These are phyloP conservation scores for Autographa pulchrina DNA, from an alignment of 2,888 invertebrate genomes.

Conservation along the genomic window DNA sequence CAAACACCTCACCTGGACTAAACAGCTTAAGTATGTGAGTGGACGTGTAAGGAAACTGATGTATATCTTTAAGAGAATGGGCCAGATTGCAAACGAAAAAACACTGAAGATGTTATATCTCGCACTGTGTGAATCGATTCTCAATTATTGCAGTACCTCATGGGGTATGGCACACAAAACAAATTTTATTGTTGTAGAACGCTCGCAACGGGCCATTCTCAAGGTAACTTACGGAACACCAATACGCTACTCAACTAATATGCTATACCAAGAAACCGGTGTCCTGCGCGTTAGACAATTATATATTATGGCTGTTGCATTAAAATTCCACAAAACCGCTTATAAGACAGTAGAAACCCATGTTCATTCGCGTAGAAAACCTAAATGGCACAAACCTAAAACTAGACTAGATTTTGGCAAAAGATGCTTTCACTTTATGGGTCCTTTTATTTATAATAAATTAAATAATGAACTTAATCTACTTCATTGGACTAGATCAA, in stretches of 20 bases:
- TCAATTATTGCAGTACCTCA: background rate
- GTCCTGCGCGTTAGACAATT: background rate
- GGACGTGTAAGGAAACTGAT: background rate
- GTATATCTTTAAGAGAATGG: background rate
- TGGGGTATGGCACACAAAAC: slow-evolving; percentile 3
- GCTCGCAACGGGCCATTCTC: slow-evolving; percentile 3
- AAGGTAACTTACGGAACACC: slow-evolving; percentile 3
- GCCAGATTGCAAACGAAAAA: slow-evolving; percentile 1
- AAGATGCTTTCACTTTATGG: no score
- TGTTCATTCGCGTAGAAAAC: no score
- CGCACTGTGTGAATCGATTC: background rate
- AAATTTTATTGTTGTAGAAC: background rate
- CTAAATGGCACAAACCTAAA: no score
- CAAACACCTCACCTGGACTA: no score
- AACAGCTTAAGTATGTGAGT: no score
- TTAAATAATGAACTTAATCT: background rate
- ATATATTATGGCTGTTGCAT: background rate
- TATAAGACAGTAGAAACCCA: no score
- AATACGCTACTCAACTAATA: slow-evolving; percentile 1
- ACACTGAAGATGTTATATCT: background rate
- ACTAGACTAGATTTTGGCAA: no score
- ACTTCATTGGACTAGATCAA: background rate
- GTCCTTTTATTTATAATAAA: no score
- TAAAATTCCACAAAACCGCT: no score
- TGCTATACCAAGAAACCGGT: background rate